phyloP scores from a whole-genome alignment of 2,888 invertebrate genomes.

The Nemapogon koenigi region DNA sequence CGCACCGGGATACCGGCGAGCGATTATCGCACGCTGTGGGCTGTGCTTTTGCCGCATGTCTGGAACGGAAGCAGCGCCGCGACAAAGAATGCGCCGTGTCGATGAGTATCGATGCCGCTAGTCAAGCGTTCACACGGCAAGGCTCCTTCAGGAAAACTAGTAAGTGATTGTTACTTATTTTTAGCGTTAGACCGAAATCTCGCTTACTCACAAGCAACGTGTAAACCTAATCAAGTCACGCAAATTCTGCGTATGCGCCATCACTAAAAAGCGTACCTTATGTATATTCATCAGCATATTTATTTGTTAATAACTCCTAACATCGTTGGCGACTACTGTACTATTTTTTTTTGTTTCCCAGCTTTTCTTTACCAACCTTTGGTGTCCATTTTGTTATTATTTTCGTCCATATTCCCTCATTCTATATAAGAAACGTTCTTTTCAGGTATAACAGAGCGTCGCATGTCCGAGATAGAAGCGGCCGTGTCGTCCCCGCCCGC shows the following conservation, averaged over 20 bases:
- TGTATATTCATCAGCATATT: no score
- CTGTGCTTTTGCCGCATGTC: constrained; percentile 97
- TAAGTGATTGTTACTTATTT: constrained; percentile 21
- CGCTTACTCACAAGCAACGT: neutral
- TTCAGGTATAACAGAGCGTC: constrained; percentile 41
- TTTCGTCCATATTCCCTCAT: no score
- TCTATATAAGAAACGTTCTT: no score
- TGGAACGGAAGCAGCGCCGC: constrained; percentile 96
- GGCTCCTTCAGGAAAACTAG: constrained; percentile 87
- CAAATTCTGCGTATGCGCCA: no score
- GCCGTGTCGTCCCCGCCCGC: constrained; percentile 15
- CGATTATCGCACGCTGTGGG: constrained; percentile 98
- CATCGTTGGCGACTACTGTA: no score
- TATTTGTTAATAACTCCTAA: no score
- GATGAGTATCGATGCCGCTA: constrained; percentile 90
- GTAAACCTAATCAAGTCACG: no score
- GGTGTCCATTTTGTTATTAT: no score
- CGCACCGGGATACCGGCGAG: constrained; percentile 95
- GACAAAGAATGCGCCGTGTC: constrained; percentile 96
- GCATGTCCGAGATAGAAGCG: constrained; percentile 44
- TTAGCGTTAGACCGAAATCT: neutral
- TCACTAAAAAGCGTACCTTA: no score
- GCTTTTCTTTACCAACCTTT: no score
- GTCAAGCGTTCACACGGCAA: constrained; percentile 90
- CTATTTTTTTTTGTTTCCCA: no score